Conservation (phyloP, 2,888 invertebrate species). For the Meteorus colon region DNA sequence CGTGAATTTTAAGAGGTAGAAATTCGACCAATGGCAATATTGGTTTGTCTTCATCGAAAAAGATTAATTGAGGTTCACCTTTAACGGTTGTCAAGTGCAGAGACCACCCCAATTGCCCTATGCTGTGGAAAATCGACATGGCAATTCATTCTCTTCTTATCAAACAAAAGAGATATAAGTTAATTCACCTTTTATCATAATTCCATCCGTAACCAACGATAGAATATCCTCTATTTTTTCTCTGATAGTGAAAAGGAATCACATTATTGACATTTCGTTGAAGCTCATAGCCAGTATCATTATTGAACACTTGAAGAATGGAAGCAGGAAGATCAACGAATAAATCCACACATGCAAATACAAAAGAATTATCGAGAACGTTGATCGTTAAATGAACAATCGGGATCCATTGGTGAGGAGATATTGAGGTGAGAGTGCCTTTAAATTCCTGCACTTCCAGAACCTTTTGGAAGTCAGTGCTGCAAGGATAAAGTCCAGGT, state of each 20-base stretch:
- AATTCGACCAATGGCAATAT: slow-evolving; percentile 31
- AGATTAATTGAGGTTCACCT: slow-evolving; percentile 51
- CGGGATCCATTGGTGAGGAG: slow-evolving; percentile 56
- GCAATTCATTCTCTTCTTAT: neutral
- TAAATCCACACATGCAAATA: slow-evolving; percentile 52
- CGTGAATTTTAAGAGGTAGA: slow-evolving; percentile 45
- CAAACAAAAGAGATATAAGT: neutral
- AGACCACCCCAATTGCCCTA: slow-evolving; percentile 56
- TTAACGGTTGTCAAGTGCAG: slow-evolving; percentile 57
- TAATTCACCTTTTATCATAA: slow-evolving; percentile 34
- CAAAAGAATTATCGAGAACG: slow-evolving; percentile 24
- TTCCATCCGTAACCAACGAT: slow-evolving; percentile 59
- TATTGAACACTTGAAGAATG: slow-evolving; percentile 57
- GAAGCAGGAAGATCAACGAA: slow-evolving; percentile 51
- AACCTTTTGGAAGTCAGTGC: slow-evolving; percentile 54
- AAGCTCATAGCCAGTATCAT: slow-evolving; percentile 56
- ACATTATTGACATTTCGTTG: slow-evolving; percentile 51
- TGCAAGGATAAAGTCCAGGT: slow-evolving; percentile 50
- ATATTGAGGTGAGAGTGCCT: slow-evolving; percentile 34
- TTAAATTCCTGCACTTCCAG: slow-evolving; percentile 54
- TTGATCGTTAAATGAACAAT: slow-evolving; percentile 54
- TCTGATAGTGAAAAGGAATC: slow-evolving; percentile 46
- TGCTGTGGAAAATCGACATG: neutral
- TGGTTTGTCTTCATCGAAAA: slow-evolving; percentile 27
- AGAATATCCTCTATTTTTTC: slow-evolving; percentile 57